Percentiles rank a stretch among this genome's conserved stretches.
These are phyloP conservation scores for Cyrtorhinus lividipennis DNA, from an alignment of 1,140 invertebrate genomes.

Conservation along the genomic window DNA sequence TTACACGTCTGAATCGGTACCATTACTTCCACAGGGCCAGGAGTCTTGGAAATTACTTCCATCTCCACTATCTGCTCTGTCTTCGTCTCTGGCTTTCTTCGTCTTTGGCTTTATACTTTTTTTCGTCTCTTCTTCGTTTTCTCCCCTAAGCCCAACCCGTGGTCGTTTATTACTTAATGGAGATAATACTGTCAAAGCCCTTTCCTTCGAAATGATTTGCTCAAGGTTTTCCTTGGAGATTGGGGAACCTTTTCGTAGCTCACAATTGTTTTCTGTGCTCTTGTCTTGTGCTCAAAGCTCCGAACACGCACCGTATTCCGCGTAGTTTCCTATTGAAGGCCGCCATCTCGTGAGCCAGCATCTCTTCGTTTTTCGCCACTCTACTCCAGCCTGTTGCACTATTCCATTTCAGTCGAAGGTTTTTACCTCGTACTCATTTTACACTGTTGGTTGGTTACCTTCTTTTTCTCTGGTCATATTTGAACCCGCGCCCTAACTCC, in stretches of 20 bases:
- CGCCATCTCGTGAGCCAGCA: no score
- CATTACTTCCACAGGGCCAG: neutral
- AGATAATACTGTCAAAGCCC: constrained; percentile 8
- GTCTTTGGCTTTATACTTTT: neutral
- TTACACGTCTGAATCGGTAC: constrained; percentile 9
- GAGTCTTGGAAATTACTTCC: constrained; percentile 4
- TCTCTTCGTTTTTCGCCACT: no score
- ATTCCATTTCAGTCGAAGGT: no score
- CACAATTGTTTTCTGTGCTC: neutral
- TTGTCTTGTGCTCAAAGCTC: neutral
- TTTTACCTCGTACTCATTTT: no score
- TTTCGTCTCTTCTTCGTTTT: neutral
- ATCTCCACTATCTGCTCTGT: neutral
- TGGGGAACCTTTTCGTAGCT: neutral
- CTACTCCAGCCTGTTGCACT: no score
- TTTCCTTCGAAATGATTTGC: constrained; percentile 8
- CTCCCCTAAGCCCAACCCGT: neutral
- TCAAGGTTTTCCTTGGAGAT: neutral
- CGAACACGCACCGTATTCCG: neutral
- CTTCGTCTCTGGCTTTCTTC: neutral
- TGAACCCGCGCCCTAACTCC: no score
- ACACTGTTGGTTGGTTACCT: no score
- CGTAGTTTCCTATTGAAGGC: neutral
- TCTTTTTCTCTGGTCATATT: no score
- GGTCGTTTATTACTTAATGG: constrained; percentile 8